Base-by-base conservation (phyloP, 2,888 invertebrate species). In the Metellina segmentata region DNA sequence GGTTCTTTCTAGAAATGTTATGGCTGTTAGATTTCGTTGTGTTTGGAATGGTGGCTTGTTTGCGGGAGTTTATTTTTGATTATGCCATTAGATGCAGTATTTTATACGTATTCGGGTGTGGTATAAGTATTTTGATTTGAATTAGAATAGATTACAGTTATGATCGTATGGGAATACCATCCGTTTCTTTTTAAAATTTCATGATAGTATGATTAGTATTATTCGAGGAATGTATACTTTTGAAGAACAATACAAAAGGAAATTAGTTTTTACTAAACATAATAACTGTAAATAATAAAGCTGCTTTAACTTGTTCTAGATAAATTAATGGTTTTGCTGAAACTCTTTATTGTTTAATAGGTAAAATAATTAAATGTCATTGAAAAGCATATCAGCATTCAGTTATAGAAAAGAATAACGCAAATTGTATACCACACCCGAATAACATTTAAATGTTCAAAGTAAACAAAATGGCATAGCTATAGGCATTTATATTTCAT, bases 21-120 rank as follows among this genome's bases (percentile, higher is more conserved):
- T 19, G 8, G 20, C 8, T 51, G 75, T 81, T 81, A 88, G 81
- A 72, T 49, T 82, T 69, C 53, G 51, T 81, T 88, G 69, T 16
- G 61, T 86, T 85, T 52, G 9, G 51, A 70, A 61, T 61, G 61
- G 16, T 74, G 20, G 16, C 34, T 61, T 53, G n/a, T 85, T 85
- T 85, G 89, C 83, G 49, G 71, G 53, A 61, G 53, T 78, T 83
- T 61, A 85, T 85, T 89, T 89, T 79, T 83, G 19, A 83, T 83
- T 79, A 77, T 16, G 13, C 51, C 77, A 16, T 83, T 79, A 89
- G 85, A 78, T 89, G 19, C 83, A 83, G 85, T 79, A 53, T 72
- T 79, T 89, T 78, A 89, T 85, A 79, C 13, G 52, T 9, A 72
- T 72, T 71, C 48, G 72, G 83, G 79, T 89, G 85, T 83, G 83